These are phyloP conservation scores for Leptopilina clavipes DNA, from an alignment of 1,140 invertebrate genomes.

Conservation along the genomic window DNA sequence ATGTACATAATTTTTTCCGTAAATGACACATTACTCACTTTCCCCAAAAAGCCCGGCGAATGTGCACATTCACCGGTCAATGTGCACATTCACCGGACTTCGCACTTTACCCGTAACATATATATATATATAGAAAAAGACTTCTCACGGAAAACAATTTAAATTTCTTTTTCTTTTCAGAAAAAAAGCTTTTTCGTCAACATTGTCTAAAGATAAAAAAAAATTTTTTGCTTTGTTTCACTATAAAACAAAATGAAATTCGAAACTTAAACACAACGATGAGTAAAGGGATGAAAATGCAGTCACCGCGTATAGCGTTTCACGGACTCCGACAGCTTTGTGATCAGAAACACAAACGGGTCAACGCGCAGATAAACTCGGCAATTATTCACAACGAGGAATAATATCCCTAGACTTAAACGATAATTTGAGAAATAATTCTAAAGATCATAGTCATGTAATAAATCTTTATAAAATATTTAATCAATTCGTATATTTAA, in stretches of 20 bases:
- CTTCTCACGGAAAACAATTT: not conserved
- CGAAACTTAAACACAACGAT: not conserved
- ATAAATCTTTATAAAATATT: not conserved
- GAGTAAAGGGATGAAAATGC: constrained; percentile 4
- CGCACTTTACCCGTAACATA: no score
- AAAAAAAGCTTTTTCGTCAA: not conserved
- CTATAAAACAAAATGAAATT: constrained; percentile 13
- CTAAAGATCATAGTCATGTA: not conserved
- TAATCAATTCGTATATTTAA: not conserved
- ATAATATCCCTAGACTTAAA: constrained; percentile 1
- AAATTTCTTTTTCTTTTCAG: not conserved
- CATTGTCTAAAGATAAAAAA: not conserved
- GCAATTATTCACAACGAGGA: constrained; percentile 19
- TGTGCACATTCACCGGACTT: no score
- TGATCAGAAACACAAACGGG: constrained; percentile 21
- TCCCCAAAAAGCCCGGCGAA: no score
- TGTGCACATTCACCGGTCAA: no score
- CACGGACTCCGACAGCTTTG: constrained; percentile 8
- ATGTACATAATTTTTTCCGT: no score
- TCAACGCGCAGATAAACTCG: constrained; percentile 33
- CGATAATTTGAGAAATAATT: constrained; percentile 9
- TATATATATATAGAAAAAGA: no score
- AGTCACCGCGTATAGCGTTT: constrained; percentile 5
- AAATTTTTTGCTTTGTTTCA: not conserved
- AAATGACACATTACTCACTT: no score